Evolutionary conservation across 2,888 invertebrate species (phyloP), one percentile per base, ranked within the genome.

Genomic region (Caprella mutica): DNA sequence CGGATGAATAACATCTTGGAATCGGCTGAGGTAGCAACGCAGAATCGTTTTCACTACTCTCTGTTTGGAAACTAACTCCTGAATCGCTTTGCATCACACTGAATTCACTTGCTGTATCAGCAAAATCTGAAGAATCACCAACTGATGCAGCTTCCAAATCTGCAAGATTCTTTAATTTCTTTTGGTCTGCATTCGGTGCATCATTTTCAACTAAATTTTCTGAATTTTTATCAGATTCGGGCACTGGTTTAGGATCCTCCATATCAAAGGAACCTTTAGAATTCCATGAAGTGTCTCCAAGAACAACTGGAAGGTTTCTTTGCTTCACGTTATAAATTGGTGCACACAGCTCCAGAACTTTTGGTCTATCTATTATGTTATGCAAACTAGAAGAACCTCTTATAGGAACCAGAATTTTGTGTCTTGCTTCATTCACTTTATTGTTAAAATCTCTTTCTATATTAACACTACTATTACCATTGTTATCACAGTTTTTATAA

Each of bases 11-110:
- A 27, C 60, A 64, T 8, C 64, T 35, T 8, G 64, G 64, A 6
- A 64, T 55, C 23, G 57, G 54, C 9, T 38, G 46, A 14, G 57
- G 53, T 19, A 52, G 54, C 26, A 44, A 17, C n/a, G 50, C 52
- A 33, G 53, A 24, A 29, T 24, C 4, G 19, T 40, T 29, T 5
- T 29, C 8, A 26, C 30, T 14, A 21, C 17, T 6, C 9, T 38
- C 38, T 2, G 35, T 50, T 27, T 56, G 35, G 23, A 58, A 48
- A 29, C 58, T 57, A 9, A 64, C 59, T 19, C 59, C 63, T n/a
- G 63, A 64, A 44, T 64, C 60, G 29, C 59, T 58, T 35, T 65
- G 65, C 43, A 59, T 59, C 27, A 57, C 58, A 8, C 59, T 55
- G 30, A 27, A 48, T 21, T 48, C 48, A 23, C 48, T 48, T 12